These are phyloP conservation scores for Parochlus steinenii DNA, from an alignment of 2,888 invertebrate species.

Conservation along the genomic window DNA sequence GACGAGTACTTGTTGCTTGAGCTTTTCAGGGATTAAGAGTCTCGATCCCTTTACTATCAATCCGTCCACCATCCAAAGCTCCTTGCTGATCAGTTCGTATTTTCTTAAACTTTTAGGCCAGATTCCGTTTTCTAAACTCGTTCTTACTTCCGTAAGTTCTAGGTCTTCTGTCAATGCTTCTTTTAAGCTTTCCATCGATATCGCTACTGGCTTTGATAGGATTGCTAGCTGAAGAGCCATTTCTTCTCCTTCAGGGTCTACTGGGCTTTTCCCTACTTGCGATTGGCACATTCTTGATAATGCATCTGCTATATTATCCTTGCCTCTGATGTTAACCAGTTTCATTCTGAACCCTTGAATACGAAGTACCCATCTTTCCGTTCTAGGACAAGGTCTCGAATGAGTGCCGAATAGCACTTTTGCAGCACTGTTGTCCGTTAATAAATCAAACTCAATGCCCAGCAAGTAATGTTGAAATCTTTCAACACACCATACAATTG, in stretches of 20 bases:
- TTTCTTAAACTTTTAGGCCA: no score
- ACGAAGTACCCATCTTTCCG: no score
- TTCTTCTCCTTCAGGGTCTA: no score
- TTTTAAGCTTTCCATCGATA: no score
- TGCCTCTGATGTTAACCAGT: no score
- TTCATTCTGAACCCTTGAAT: no score
- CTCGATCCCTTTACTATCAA: slow-evolving; percentile 14
- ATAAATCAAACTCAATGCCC: slow-evolving; percentile 23
- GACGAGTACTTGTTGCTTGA: slow-evolving; percentile 15
- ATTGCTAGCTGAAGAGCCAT: no score
- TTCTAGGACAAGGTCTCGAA: slow-evolving; percentile 15
- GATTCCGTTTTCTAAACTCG: no score
- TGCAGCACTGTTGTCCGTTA: slow-evolving; percentile 21
- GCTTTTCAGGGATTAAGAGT: slow-evolving; percentile 14
- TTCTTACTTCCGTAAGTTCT: no score
- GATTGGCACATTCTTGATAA: slow-evolving; percentile 14
- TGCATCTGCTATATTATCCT: slow-evolving; percentile 16
- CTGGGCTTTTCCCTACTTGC: no score
- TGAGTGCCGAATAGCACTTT: slow-evolving; percentile 17
- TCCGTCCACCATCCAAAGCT: neutral
- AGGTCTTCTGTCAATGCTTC: no score
- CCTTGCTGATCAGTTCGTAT: slow-evolving; percentile 1
- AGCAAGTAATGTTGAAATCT: slow-evolving; percentile 22
- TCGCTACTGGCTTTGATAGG: no score
- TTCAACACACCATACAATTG: slow-evolving; percentile 17